A percentile compares a stretch with the other conserved stretches of the same genome.
Conservation (phyloP, 2,797 vertebrate species). For the Gymnoscopelus braueri region DNA sequence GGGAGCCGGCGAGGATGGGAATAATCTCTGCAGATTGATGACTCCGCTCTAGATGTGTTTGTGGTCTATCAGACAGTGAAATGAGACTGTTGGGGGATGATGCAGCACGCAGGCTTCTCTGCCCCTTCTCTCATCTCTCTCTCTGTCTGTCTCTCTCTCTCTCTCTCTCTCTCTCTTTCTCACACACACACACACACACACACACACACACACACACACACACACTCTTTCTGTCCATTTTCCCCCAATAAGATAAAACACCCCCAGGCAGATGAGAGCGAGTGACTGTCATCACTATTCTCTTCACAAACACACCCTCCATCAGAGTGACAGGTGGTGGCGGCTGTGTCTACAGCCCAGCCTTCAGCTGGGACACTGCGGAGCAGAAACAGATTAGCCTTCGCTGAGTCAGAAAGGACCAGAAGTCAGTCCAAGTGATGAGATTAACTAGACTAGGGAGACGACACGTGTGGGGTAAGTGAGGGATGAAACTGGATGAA, state of each 20-base stretch:
- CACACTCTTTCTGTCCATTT: too few relatives aligned
- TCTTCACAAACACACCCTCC: slow-evolving; percentile 71
- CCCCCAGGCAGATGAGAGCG: slow-evolving; percentile 68
- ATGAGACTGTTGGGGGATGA: slow-evolving; percentile 75
- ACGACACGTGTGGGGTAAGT: slow-evolving; percentile 30
- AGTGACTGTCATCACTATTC: slow-evolving; percentile 77
- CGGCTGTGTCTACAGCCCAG: slow-evolving; percentile 50
- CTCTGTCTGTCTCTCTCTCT: slow-evolving; percentile 36
- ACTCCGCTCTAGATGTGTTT: slow-evolving; percentile 72
- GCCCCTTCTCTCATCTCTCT: slow-evolving; percentile 45
- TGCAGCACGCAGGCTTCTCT: slow-evolving; percentile 52
- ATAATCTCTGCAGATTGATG: slow-evolving; percentile 80
- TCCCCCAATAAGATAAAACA: slow-evolving; percentile 62
- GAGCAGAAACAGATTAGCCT: slow-evolving; percentile 63
- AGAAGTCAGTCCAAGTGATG: slow-evolving; percentile 52
- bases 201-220: too few relatives aligned
- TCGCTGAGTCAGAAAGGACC: slow-evolving; percentile 56
- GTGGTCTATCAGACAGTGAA: slow-evolving; percentile 85
- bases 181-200: too few relatives aligned
- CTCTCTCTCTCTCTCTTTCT: slow-evolving; percentile 37
- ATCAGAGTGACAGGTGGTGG: slow-evolving; percentile 72
- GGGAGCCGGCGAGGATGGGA: slow-evolving; percentile 69
- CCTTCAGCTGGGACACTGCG: slow-evolving; percentile 43
- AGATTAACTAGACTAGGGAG: slow-evolving; percentile 42
- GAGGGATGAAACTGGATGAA: slow-evolving; percentile 4